Evolutionary conservation across 2,797 vertebrate species (phyloP).

Genomic region (Anabas testudineus): DNA sequence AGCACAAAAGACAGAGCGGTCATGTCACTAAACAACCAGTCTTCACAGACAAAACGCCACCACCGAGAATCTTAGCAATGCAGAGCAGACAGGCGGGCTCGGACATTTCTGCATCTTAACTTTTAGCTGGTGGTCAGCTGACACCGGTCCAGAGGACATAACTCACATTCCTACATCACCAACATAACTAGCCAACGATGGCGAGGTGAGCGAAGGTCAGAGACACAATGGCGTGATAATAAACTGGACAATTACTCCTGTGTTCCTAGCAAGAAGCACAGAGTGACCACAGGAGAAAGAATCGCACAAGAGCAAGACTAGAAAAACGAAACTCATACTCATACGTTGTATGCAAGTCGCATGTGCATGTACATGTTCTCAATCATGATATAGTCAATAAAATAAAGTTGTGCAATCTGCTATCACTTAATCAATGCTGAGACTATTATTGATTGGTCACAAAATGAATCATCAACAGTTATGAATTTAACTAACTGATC

Average conservation of each 20-base stretch:
- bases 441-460: too few species aligned
- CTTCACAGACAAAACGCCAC: conserved; percentile 9
- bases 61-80: conserved; percentile 1
- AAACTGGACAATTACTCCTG: conserved; percentile 27
- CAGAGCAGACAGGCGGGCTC: conserved; percentile 16
- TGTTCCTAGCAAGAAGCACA: conserved; percentile 24
- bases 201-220: conserved; percentile 10
- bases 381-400: too few species aligned
- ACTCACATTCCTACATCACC: conserved; percentile 47
- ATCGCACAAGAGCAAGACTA: too few species aligned
- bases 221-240: conserved; percentile 7
- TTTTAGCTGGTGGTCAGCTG: conserved; percentile 1
- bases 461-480: too few species aligned
- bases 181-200: neutral
- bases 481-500: too few species aligned
- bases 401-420: too few species aligned
- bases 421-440: too few species aligned
- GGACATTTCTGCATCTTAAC: conserved; percentile 6
- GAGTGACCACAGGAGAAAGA: neutral
- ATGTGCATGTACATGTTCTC: too few species aligned
- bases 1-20: conserved; percentile 4
- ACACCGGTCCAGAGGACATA: conserved; percentile 14
- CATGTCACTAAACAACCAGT: conserved; percentile 14
- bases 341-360: too few species aligned
- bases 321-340: too few species aligned